These are phyloP conservation scores for Cuculus canorus DNA, from an alignment of 2,797 vertebrate species.

Conservation along the genomic window DNA sequence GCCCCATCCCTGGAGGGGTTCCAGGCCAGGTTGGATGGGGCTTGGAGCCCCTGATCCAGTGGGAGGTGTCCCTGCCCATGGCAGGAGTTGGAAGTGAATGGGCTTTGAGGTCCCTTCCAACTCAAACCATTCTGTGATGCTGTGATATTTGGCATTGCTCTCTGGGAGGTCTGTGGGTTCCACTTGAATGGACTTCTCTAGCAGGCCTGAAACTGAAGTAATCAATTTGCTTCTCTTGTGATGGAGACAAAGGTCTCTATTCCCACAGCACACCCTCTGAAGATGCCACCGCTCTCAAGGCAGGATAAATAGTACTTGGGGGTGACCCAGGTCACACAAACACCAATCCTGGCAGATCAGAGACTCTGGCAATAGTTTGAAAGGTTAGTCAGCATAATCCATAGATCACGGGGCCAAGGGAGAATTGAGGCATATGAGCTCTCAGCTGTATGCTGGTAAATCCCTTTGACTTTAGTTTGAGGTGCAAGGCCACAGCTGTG, in stretches of 20 bases:
- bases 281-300: not conserved
- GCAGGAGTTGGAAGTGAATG: too few species aligned
- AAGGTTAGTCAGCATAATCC: not conserved
- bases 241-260: not conserved
- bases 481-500: not conserved
- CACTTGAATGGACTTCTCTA: not conserved
- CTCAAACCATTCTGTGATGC: too few species aligned
- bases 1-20: too few species aligned
- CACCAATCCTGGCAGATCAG: too few species aligned
- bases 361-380: not conserved
- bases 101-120: too few species aligned
- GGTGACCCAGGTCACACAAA: not conserved
- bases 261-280: not conserved
- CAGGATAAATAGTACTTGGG: not conserved
- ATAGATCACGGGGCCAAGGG: rapidly evolving
- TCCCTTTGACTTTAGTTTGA: not conserved
- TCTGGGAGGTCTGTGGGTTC: not conserved
- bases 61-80: too few species aligned
- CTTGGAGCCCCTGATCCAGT: too few species aligned
- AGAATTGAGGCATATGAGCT: not conserved
- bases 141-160: not conserved
- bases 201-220: not conserved
- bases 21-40: too few species aligned
- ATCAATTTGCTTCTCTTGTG: not conserved
- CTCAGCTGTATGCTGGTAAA: not conserved